phyloP scores from a whole-genome alignment of 2,113 vertebrate genomes.

The Glaucidium brasilianum region DNA sequence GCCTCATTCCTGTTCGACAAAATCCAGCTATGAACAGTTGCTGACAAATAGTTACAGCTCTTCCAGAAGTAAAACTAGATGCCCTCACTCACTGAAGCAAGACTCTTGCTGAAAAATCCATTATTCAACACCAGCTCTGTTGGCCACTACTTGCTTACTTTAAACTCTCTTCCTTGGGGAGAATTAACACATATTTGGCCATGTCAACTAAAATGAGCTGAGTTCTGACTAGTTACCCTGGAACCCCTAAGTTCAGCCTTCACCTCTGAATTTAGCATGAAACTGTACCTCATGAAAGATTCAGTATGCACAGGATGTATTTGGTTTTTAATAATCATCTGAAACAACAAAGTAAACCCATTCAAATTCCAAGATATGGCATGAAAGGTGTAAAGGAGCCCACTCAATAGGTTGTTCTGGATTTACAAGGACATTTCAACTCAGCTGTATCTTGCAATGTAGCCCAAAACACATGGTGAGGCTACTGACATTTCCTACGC shows the following conservation, averaged over 20 bases:
- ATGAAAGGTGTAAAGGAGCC: neutral
- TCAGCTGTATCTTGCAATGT: fast-evolving
- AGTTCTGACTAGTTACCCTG: neutral
- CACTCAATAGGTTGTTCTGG: neutral
- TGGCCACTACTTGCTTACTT: neutral
- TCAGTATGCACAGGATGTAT: fast-evolving
- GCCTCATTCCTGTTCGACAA: neutral
- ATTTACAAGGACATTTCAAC: neutral
- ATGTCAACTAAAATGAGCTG: neutral
- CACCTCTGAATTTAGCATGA: neutral
- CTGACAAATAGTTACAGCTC: neutral
- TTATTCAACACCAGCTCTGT: neutral
- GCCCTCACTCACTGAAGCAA: neutral
- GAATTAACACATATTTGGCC: neutral
- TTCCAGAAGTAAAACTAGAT: neutral
- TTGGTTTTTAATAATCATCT: neutral
- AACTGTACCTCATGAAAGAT: neutral
- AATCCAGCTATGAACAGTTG: neutral
- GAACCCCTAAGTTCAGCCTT: neutral
- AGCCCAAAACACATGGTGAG: neutral
- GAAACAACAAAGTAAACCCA: neutral
- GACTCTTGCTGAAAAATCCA: neutral
- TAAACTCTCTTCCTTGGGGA: neutral
- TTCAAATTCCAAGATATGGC: neutral
- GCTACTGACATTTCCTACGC: neutral